Evolutionary conservation across 2,888 invertebrate species (phyloP), one percentile per base, ranked within the genome.

Genomic region (Achlya flavicornis): DNA sequence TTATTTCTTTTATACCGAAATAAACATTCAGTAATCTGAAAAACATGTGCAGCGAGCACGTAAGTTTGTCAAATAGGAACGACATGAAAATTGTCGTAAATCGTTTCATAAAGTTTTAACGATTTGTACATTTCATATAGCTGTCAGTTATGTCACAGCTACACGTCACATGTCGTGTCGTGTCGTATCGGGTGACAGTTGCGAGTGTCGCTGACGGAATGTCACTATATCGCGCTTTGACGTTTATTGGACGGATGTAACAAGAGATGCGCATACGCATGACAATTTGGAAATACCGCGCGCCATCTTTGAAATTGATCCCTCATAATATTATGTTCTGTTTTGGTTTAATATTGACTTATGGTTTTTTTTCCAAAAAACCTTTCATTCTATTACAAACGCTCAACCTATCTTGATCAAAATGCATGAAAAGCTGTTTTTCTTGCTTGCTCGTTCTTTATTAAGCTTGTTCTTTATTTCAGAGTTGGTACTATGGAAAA

Each of bases 161-260:
- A 53, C 53, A 61, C 63, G 69, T 65, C 70, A 68, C 66, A 57
- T 66, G 64, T 63, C 69, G 62, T 58, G 32, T 16, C 63, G 65
- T 69, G 62, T 74, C 62, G 65, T 69, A 61, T 74, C 58, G 43
- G 32, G 26, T 58, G 38, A 62, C 57, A 62, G 19, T 12, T 38
- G 53, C 57, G 57, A 59, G 48, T 59, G 41, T 41, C 60, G 41
- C 41, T 60, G 53, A 69, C 73, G 66, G 68, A 66, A 64, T 65
- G 76, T 72, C 77, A 76, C 64, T 64, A 67, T 73, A 74, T 75
- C 78, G 35, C n/a, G 63, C 66, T 66, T 63, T 78, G 84, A 81
- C 81, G 74, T 76, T 80, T 74, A 81, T 81, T 84, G 72, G 84
- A 73, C 80, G 80, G 81, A 80, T 80, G 84, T 77, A 83, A 84